phyloP scores from a whole-genome alignment of 2,113 vertebrate species.

The Vidua chalybeata region DNA sequence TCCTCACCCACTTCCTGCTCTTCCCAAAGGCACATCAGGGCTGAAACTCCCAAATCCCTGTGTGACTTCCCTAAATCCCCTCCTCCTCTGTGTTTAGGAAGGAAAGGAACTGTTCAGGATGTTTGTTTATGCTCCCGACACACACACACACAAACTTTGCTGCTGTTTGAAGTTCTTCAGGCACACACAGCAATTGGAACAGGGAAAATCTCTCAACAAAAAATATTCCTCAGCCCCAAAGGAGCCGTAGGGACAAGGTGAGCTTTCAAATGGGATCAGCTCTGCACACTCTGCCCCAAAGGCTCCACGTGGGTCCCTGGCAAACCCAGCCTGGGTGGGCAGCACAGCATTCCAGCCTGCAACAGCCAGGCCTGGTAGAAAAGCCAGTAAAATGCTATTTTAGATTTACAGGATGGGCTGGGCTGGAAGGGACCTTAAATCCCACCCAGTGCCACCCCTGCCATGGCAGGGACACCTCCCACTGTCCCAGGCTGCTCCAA shows the following conservation, averaged over 20 bases:
- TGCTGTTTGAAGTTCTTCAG: neutral
- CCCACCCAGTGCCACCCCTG: neutral
- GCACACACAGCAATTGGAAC: neutral
- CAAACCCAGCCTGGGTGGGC: neutral
- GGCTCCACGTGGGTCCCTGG: neutral
- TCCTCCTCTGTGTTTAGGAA: neutral
- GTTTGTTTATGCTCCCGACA: neutral
- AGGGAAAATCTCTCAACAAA: neutral
- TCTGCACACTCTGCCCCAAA: neutral
- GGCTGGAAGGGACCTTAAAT: neutral
- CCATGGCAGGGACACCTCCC: neutral
- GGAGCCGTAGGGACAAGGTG: neutral
- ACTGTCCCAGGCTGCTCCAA: neutral
- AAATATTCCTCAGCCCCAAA: neutral
- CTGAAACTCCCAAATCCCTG: neutral
- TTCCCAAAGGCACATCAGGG: neutral
- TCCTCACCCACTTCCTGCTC: neutral
- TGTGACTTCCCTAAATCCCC: neutral
- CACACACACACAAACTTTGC: neutral
- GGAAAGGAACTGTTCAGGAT: neutral
- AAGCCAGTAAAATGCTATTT: neutral
- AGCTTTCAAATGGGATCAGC: neutral
- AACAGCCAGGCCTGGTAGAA: neutral
- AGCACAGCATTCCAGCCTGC: neutral
- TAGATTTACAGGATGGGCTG: fast-evolving